phyloP scores from a whole-genome alignment of 2,113 vertebrate species.

The Laticauda laticaudata region DNA sequence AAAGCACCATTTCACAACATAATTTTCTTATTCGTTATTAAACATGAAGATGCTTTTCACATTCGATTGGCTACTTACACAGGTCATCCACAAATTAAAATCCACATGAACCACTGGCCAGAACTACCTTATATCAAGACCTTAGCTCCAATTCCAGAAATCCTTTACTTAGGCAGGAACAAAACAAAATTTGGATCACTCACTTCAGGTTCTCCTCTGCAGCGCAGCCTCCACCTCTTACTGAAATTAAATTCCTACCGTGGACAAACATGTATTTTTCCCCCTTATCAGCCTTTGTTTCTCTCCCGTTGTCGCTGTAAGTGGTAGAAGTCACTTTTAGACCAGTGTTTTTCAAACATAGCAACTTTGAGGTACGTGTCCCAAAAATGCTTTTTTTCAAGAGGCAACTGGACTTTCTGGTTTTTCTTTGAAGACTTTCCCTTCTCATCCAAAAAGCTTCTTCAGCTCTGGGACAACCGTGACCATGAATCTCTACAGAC shows the following conservation, averaged over 20 bases:
- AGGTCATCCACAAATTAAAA: neutral
- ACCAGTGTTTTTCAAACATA: neutral
- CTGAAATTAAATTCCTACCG: neutral
- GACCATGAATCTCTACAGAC: too few relatives aligned
- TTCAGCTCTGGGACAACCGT: too few relatives aligned
- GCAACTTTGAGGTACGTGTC: neutral
- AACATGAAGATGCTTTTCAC: neutral
- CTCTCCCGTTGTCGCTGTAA: neutral
- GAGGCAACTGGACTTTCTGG: too few relatives aligned
- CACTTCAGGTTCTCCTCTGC: neutral
- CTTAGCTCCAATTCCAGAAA: neutral
- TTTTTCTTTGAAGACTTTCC: too few relatives aligned
- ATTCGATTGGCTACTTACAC: neutral
- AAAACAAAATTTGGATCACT: neutral
- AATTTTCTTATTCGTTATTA: neutral
- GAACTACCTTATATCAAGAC: neutral
- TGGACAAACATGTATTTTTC: neutral
- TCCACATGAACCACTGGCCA: neutral
- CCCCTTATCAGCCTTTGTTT: neutral
- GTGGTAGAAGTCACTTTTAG: neutral
- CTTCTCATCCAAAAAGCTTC: too few relatives aligned
- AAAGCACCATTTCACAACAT: neutral
- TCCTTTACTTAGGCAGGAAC: neutral
- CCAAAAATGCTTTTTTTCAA: too few relatives aligned
- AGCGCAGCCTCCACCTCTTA: neutral